Conservation (phyloP, 2,888 invertebrate species). For the Leucania comma region DNA sequence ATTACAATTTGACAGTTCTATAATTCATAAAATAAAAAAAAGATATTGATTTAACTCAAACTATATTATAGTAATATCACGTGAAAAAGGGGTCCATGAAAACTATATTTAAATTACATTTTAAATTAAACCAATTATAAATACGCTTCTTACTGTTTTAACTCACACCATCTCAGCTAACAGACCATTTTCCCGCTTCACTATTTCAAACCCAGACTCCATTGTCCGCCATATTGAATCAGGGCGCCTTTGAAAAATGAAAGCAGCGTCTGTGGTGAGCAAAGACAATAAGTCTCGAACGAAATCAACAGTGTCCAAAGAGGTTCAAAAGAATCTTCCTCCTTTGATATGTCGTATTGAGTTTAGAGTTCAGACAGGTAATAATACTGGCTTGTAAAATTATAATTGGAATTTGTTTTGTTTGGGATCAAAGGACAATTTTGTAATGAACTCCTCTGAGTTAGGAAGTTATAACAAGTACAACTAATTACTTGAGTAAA, state of each 20-base stretch:
- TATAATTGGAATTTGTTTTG: conserved; percentile 26
- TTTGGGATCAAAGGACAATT: conserved; percentile 21
- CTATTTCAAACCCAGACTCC: conserved; percentile 27
- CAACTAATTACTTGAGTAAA: too few relatives aligned
- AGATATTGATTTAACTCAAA: too few relatives aligned
- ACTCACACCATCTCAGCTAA: not conserved
- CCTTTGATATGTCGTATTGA: conserved; percentile 57
- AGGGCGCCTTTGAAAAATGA: conserved; percentile 82
- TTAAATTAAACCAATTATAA: too few relatives aligned
- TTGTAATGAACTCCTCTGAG: not conserved
- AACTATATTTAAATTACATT: too few relatives aligned
- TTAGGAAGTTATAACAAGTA: too few relatives aligned
- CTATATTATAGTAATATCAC: too few relatives aligned
- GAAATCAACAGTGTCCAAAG: conserved; percentile 56
- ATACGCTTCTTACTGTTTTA: not conserved
- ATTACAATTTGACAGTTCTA: too few relatives aligned
- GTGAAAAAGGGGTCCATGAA: too few relatives aligned
- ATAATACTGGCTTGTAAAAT: conserved; percentile 26
- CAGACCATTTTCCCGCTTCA: conserved; percentile 6
- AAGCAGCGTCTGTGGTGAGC: conserved; percentile 55
- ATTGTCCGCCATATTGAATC: conserved; percentile 79
- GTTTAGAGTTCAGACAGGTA: conserved; percentile 40
- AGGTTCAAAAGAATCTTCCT: conserved; percentile 61
- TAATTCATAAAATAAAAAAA: too few relatives aligned
- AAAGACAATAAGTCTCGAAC: conserved; percentile 70